Evolutionary conservation across 1,140 invertebrate genomes (phyloP).

Genomic region (Dufourea novaeangliae): DNA sequence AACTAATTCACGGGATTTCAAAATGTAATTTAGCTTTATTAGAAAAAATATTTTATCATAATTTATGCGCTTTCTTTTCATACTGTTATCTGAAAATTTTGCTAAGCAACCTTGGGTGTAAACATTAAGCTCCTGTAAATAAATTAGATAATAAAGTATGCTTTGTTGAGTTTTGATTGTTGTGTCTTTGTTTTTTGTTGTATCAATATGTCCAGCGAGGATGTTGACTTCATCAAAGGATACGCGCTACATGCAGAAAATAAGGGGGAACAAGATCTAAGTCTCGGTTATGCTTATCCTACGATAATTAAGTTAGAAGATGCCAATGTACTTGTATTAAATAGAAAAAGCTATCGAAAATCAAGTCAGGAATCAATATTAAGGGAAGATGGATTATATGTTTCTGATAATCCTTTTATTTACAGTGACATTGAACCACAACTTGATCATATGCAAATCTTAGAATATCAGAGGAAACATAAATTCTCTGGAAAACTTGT

Average conservation of each 20-base stretch:
- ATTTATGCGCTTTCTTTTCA: too few species aligned
- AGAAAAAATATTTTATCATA: too few species aligned
- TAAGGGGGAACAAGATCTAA: conserved; percentile 54
- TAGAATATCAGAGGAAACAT: conserved; percentile 55
- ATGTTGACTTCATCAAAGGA: conserved; percentile 61
- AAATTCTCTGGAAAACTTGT: conserved; percentile 68
- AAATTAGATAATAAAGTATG: background rate
- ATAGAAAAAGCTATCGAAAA: conserved; percentile 34
- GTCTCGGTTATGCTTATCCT: conserved; percentile 64
- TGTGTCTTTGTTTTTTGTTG: background rate
- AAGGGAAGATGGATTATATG: conserved; percentile 75
- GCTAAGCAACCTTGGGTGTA: conserved; percentile 25
- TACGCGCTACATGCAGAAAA: conserved; percentile 8
- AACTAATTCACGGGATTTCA: too few species aligned
- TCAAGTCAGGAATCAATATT: conserved; percentile 28
- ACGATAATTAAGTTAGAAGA: conserved; percentile 47
- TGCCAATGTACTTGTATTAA: conserved; percentile 59
- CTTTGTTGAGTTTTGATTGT: background rate
- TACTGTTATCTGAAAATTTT: background rate
- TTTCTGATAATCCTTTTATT: conserved; percentile 67
- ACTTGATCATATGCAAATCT: conserved; percentile 48
- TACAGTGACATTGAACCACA: conserved; percentile 68
- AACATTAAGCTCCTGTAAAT: conserved; percentile 4
- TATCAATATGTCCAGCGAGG: conserved; percentile 38
- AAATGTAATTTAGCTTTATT: too few species aligned